phyloP scores from a whole-genome alignment of 2,797 vertebrate genomes.

The Xerus rutilus region DNA sequence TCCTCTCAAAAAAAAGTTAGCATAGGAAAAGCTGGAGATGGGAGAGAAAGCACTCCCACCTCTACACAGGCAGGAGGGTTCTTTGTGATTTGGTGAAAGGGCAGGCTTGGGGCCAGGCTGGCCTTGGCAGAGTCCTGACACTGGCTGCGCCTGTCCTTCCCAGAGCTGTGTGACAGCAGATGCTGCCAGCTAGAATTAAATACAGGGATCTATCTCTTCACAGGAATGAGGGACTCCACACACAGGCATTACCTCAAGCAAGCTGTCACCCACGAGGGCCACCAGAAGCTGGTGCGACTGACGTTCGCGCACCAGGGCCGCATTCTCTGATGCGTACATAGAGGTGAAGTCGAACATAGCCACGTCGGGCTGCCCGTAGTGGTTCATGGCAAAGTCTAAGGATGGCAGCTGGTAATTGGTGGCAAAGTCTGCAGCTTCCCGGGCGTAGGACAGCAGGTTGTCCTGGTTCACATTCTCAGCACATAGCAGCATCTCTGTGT shows the following conservation, averaged over 20 bases:
- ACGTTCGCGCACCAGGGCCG: constrained; percentile 95
- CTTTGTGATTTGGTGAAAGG: background rate
- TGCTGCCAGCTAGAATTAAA: background rate
- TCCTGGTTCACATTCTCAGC: constrained; percentile 96
- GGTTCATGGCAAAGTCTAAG: constrained; percentile 97
- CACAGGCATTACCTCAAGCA: constrained; percentile 92
- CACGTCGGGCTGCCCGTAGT: constrained; percentile 96
- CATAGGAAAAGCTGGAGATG: background rate
- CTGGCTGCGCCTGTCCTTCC: background rate
- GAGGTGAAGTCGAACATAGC: constrained; percentile 99
- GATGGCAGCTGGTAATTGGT: constrained; percentile 98
- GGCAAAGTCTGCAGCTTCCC: constrained; percentile 97
- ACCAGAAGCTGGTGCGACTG: constrained; percentile 96
- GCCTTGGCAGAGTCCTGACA: background rate
- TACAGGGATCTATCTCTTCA: background rate
- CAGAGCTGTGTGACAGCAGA: background rate
- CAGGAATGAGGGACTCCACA: background rate
- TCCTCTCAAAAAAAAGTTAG: too few species aligned
- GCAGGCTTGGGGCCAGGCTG: background rate
- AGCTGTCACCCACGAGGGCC: constrained; percentile 96
- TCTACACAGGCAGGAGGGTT: background rate
- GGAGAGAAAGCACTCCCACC: background rate
- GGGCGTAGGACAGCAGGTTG: constrained; percentile 95
- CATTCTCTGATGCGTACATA: constrained; percentile 98
- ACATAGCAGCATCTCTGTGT: constrained; percentile 95